Evolutionary conservation across 1,140 invertebrate species (phyloP), one percentile per base, ranked within the genome.

Genomic region (Drosophila truncata): DNA sequence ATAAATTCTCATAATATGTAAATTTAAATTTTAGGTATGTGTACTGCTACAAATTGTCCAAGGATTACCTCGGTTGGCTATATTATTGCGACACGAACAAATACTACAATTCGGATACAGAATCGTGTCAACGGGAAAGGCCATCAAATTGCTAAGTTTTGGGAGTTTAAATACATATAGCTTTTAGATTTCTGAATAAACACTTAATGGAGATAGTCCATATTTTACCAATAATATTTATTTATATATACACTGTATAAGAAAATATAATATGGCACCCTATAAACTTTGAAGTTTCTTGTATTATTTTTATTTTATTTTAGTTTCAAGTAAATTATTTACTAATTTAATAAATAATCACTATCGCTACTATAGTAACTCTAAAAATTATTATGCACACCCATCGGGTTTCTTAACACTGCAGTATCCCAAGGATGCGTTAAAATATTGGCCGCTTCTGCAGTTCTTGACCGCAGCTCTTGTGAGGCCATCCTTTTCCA

Each of bases 31-130:
- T 71, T 18, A 88, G 84, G 37, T 88, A 90, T 60, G 70, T 88
- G 1, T 79, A 76, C 41, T 88, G 84, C 27, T 88, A 79, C n/a
- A 59, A 69, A 23, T 13, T 88, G 16, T 65, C 79, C 1, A 55
- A 33, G 18, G 76, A 92, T 61, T 84, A 79, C 7, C 41, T 82
- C 8, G 91, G 81, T 9, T 90, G 55, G 84, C 47, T 69, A 9
- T 90, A 70, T 47, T 70, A 80, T 61, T 92, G 80, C 50, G 77
- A 77, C 37, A 71, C 61, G 9, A 47, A 64, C 23, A 39, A 67
- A 59, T 82, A 64, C 63, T 91, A 61, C 27, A 82, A 72, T 57
- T 84, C 82, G 27, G 67, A 59, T 18, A 84, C 59, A 20, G 66
- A 20, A 60, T 50, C 52, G 0, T 92, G 63, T 31, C 72, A 58